Base-by-base conservation (phyloP, 2,113 vertebrate species). In the Podarcis muralis region DNA sequence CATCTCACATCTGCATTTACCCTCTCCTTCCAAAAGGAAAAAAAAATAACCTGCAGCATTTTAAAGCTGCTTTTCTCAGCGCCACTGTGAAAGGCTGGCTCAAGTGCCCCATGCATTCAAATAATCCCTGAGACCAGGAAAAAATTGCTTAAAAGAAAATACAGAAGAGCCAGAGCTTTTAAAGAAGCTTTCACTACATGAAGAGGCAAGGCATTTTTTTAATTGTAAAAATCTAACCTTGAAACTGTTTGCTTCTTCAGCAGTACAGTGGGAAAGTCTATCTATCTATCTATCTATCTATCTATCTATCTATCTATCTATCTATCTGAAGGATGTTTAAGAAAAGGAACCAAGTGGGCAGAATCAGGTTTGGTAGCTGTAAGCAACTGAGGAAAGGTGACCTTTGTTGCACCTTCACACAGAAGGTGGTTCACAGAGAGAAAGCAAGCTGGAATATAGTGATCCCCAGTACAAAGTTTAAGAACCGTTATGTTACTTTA, bases 61-160 rank as follows among this genome's bases (percentile, higher is more conserved):
- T 53, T 74, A 87, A 93, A 88, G 23, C 5, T 90, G 40, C 11
- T 87, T 91, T 91, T 93, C 68, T 77, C 92, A 89, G 94, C 90
- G 95, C 88, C 93, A 16, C 30, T 87, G 59, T 62, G 79, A 87
- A 74, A 74, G 53, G 35, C 68, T 72, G 30, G 66, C 37, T 72
- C 27, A 74, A 53, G 27, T 74, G 78, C 53, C 48, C 74, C 16
- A 23, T 30, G 79, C 3, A 35, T 27, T 27, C 5, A 59, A 87
- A 78, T 62, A 57, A 35, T 81, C 37, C 53, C 25, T 23, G 16
- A 62, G 3, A 72, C 27, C 3, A 23, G 40, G 25, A 81, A 74
- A 57, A 43, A 81, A 81, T 62, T 81, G n/a, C 59, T 62, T 74
- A 1, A 53, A 57, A 72, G 35, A 30, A 53, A 80, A 81, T 59